Conservation (phyloP, 2,888 invertebrate species). For the Scaptomyza tumidula region DNA sequence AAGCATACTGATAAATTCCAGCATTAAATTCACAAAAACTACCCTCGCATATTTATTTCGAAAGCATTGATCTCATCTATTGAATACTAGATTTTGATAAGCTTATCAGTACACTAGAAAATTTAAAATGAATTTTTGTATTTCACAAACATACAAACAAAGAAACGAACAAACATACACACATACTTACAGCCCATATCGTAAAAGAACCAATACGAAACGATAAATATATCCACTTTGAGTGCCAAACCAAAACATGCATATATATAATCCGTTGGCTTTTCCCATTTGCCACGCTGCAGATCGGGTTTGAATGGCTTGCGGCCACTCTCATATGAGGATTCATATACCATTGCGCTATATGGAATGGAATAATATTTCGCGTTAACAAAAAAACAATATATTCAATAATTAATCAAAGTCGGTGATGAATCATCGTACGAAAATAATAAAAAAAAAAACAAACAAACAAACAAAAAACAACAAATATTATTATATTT, state of each 20-base stretch:
- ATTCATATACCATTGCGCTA: slow-evolving; percentile 74
- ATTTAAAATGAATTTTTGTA: slow-evolving; percentile 8
- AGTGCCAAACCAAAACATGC: slow-evolving; percentile 93
- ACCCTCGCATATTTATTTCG: neutral
- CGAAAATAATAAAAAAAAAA: neutral
- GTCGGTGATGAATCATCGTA: slow-evolving; percentile 13
- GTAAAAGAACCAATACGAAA: slow-evolving; percentile 84
- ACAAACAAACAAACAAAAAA: neutral
- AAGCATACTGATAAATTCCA: no score
- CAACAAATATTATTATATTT: slow-evolving; percentile 12
- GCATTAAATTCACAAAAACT: neutral
- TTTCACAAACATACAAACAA: neutral
- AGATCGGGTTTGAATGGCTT: slow-evolving; percentile 82
- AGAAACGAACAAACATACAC: neutral
- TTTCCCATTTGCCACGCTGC: slow-evolving; percentile 89
- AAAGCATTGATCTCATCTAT: neutral
- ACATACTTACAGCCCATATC: slow-evolving; percentile 78
- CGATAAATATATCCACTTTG: slow-evolving; percentile 91
- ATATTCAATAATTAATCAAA: slow-evolving; percentile 12
- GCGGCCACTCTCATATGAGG: slow-evolving; percentile 81
- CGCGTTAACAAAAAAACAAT: neutral
- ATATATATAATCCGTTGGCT: slow-evolving; percentile 90
- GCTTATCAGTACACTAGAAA: slow-evolving; percentile 26
- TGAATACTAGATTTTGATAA: neutral
- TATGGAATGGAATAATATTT: neutral